phyloP scores from a whole-genome alignment of 2,113 vertebrate genomes.

The Lepus timidus region DNA sequence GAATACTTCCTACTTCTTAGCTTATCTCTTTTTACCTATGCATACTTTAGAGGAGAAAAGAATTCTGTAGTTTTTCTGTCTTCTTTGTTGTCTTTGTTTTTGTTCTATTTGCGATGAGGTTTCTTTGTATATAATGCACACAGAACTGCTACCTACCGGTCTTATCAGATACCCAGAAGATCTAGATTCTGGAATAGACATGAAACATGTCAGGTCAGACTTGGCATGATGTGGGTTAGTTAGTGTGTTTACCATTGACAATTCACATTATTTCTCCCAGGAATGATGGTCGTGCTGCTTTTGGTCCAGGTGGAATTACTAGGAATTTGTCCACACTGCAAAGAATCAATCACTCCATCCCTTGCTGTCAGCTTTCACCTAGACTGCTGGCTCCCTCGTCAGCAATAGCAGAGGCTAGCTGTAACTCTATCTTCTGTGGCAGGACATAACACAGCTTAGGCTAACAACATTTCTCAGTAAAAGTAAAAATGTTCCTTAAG shows the following conservation, averaged over 20 bases:
- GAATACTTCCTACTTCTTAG: constrained; percentile 10
- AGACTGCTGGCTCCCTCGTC: neutral
- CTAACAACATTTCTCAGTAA: neutral
- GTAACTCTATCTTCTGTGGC: neutral
- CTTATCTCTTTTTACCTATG: neutral
- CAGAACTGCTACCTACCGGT: neutral
- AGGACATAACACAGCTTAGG: neutral
- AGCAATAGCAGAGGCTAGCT: neutral
- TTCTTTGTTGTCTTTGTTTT: neutral
- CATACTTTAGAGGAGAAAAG: neutral
- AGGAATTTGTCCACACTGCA: no score
- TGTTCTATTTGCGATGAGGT: neutral
- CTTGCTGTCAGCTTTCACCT: neutral
- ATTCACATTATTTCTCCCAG: neutral
- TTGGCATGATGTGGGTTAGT: neutral
- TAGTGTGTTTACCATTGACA: neutral
- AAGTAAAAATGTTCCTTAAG: neutral
- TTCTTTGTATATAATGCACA: neutral
- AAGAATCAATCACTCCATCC: neutral
- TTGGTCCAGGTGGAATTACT: neutral
- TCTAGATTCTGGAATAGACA: neutral
- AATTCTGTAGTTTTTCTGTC: neutral
- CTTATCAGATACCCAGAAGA: neutral
- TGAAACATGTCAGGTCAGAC: neutral
- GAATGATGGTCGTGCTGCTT: neutral